Evolutionary conservation across 2,113 vertebrate species (phyloP).

Genomic region (Poeciliopsis turrubarensis): DNA sequence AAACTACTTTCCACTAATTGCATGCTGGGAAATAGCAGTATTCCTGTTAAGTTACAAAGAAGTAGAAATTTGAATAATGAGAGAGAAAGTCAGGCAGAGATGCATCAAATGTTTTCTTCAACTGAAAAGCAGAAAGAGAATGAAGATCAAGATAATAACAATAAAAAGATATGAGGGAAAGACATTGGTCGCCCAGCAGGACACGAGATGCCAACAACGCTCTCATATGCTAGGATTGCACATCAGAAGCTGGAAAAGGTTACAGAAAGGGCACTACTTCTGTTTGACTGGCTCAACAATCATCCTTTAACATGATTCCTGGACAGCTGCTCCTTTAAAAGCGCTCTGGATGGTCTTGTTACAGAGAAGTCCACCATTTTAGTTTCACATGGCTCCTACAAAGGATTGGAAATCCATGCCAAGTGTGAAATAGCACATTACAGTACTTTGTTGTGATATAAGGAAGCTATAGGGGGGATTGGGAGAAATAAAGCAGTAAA

Average conservation of each 20-base stretch:
- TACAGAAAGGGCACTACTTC: conserved; percentile 57
- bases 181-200: conserved; percentile 10
- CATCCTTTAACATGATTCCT: conserved; percentile 45
- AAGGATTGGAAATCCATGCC: conserved; percentile 7
- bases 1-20: conserved; percentile 24
- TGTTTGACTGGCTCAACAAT: conserved; percentile 67
- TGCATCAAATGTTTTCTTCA: too few species aligned
- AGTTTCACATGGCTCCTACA: conserved; percentile 33
- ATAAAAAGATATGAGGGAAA: not conserved
- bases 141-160: not conserved
- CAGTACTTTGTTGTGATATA: not conserved
- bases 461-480: conserved; percentile 11
- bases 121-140: too few species aligned
- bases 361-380: conserved; percentile 33
- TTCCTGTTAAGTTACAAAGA: conserved; percentile 15
- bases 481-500: conserved; percentile 11
- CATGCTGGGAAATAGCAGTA: not conserved
- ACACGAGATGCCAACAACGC: conserved; percentile 34
- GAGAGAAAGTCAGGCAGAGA: not conserved
- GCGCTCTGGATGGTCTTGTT: conserved; percentile 51
- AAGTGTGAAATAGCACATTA: conserved; percentile 41
- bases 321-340: conserved; percentile 51
- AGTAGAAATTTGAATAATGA: conserved; percentile 9
- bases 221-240: conserved; percentile 30
- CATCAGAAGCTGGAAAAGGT: conserved; percentile 58